Conservation (phyloP, 2,888 invertebrate genomes). For the Xanthostigma xanthostigma region DNA sequence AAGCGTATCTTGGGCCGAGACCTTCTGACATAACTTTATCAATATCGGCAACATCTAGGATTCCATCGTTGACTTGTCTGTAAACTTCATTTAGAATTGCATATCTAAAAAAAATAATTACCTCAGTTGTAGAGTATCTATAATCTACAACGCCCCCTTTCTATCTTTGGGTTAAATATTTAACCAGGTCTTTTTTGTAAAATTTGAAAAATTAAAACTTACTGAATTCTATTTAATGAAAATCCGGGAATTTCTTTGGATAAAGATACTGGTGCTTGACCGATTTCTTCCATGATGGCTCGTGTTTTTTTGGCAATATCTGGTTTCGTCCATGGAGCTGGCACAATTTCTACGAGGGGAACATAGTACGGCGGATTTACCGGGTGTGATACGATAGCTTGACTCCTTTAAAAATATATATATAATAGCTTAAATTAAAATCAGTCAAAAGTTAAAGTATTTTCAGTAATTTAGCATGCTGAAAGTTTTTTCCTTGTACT, state of each 20-base stretch:
- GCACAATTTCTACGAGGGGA: conserved; percentile 85
- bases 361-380: conserved; percentile 96
- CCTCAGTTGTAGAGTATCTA: too few relatives aligned
- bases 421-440: neutral
- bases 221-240: conserved; percentile 86
- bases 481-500: too few relatives aligned
- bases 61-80: conserved; percentile 69
- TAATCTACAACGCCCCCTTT: too few relatives aligned
- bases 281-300: conserved; percentile 70
- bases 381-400: conserved; percentile 80
- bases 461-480: too few relatives aligned
- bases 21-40: conserved; percentile 92
- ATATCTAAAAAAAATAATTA: conserved; percentile 40
- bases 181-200: too few relatives aligned
- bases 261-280: conserved; percentile 79
- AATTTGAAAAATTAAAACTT: conserved; percentile 23
- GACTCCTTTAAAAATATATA: conserved; percentile 21
- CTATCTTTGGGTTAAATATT: too few relatives aligned
- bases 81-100: conserved; percentile 87
- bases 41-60: conserved; percentile 76
- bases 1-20: conserved; percentile 88
- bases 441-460: too few relatives aligned
- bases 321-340: conserved; percentile 82
- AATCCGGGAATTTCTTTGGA: conserved; percentile 83
- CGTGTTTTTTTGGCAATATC: conserved; percentile 60